Conservation (phyloP, 2,888 invertebrate species). For the Drosophila yooni region DNA sequence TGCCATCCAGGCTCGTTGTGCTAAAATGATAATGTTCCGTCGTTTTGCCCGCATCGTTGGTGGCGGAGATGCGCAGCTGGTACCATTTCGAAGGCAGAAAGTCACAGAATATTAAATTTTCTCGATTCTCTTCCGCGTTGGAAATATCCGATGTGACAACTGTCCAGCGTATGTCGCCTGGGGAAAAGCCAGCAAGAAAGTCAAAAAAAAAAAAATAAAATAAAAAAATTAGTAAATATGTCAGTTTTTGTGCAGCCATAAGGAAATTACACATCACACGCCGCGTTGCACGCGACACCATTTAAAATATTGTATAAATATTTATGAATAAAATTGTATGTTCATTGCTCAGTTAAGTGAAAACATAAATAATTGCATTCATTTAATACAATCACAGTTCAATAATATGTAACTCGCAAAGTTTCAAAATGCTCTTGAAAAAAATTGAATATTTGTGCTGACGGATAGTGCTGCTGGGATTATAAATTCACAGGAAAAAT, state of each 20-base stretch:
- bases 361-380: constrained; percentile 67
- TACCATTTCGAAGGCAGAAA: constrained; percentile 87
- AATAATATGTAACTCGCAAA: constrained; percentile 3
- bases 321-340: constrained; percentile 52
- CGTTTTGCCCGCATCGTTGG: constrained; percentile 88
- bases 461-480: not conserved
- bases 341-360: constrained; percentile 69
- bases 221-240: not conserved
- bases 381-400: constrained; percentile 51
- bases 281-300: constrained; percentile 34
- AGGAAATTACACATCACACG: constrained; percentile 64
- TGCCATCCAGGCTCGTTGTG: constrained; percentile 86
- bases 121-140: constrained; percentile 85
- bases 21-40: constrained; percentile 88
- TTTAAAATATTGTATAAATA: constrained; percentile 54
- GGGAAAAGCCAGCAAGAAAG: constrained; percentile 5
- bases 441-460: not conserved
- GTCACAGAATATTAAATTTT: constrained; percentile 86
- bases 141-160: constrained; percentile 85
- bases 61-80: constrained; percentile 87
- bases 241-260: constrained; percentile 6
- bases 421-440: constrained; percentile 3
- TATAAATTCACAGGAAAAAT: not conserved
- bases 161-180: constrained; percentile 85
- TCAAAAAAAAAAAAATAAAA: constrained; percentile 3